Percentiles rank a stretch among this genome's conserved stretches.
Conservation (phyloP, 2,888 invertebrate genomes). For the Protodeltote pygarga region DNA sequence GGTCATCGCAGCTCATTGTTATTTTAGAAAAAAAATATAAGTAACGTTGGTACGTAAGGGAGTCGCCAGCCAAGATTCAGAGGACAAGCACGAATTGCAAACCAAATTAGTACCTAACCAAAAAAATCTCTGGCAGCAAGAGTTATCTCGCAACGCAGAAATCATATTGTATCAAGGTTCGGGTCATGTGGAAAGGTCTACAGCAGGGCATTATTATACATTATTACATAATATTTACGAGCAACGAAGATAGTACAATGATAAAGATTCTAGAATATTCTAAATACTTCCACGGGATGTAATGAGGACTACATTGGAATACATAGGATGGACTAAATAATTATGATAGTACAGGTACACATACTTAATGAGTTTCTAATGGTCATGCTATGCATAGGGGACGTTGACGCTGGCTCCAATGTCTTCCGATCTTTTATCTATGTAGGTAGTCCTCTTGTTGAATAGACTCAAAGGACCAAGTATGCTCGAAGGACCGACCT, state of each 20-base stretch:
- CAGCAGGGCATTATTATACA: too few relatives aligned
- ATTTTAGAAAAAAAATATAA: neutral
- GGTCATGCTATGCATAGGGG: slow-evolving; percentile 59
- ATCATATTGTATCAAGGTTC: too few relatives aligned
- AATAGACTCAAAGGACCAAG: too few relatives aligned
- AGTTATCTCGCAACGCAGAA: too few relatives aligned
- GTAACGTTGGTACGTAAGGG: too few relatives aligned
- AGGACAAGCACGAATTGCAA: too few relatives aligned
- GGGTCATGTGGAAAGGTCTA: too few relatives aligned
- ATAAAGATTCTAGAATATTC: slow-evolving; percentile 21
- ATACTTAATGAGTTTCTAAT: slow-evolving; percentile 52
- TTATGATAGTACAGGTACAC: slow-evolving; percentile 40
- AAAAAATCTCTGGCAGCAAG: too few relatives aligned
- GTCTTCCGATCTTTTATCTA: neutral
- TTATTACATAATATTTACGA: slow-evolving; percentile 1
- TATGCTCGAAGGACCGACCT: too few relatives aligned
- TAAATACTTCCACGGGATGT: slow-evolving; percentile 29
- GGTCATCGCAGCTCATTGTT: neutral
- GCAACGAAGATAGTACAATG: slow-evolving; percentile 15
- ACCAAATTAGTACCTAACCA: too few relatives aligned
- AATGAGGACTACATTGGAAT: slow-evolving; percentile 39
- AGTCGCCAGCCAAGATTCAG: too few relatives aligned
- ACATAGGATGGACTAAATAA: slow-evolving; percentile 17
- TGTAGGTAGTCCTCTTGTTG: too few relatives aligned
- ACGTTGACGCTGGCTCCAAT: slow-evolving; percentile 33